Evolutionary conservation across 2,113 vertebrate genomes (phyloP).

Genomic region (Mohoua ochrocephala): DNA sequence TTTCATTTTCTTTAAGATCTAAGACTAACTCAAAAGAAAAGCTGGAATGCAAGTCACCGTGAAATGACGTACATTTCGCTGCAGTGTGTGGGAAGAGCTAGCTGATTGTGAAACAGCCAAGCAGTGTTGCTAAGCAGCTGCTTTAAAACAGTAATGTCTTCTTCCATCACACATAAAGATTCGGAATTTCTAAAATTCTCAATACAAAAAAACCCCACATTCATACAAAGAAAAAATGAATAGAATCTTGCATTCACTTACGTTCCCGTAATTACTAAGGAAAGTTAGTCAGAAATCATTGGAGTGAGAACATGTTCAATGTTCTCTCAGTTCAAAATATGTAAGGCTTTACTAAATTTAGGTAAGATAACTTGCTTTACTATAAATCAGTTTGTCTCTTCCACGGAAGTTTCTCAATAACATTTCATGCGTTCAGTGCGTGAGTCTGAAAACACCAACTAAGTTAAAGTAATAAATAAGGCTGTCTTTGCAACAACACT

Average conservation of each 20-base stretch:
- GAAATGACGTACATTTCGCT: conserved; percentile 43
- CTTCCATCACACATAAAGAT: conserved; percentile 6
- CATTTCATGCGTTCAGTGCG: not conserved
- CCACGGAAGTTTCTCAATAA: not conserved
- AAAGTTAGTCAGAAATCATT: not conserved
- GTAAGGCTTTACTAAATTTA: not conserved
- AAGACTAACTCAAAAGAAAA: conserved; percentile 12
- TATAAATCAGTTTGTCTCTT: not conserved
- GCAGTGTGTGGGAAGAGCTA: conserved; percentile 44
- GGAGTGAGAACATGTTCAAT: not conserved
- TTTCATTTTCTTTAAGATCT: conserved; percentile 38
- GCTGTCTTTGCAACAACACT: not conserved
- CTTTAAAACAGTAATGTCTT: conserved; percentile 20
- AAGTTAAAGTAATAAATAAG: not conserved
- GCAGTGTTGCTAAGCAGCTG: conserved; percentile 58
- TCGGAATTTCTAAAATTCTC: not conserved
- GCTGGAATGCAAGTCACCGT: conserved; percentile 9
- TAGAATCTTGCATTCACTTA: not conserved
- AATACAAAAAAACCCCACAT: not conserved
- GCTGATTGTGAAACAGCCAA: conserved; percentile 51
- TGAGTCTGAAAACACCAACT: not conserved
- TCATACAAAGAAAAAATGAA: not conserved
- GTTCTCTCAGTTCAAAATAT: not conserved
- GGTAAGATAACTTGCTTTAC: not conserved
- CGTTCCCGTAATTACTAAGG: not conserved